Conservation (phyloP, 2,888 invertebrate species). For the Pharmacophagus antenor region DNA sequence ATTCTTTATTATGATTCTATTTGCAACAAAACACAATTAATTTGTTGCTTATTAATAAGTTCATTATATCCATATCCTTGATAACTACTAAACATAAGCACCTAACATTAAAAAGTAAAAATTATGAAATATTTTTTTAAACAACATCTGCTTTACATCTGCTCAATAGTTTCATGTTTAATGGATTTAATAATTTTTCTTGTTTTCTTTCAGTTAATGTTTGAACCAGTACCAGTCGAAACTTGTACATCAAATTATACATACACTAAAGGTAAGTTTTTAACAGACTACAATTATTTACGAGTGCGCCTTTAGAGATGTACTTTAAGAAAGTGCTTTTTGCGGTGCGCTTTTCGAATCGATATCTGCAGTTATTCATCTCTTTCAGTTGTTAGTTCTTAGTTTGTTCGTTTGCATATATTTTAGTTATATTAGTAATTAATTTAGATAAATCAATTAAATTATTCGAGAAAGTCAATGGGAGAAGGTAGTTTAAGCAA, state of each 20-base stretch:
- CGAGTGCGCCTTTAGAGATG: conserved; percentile 13
- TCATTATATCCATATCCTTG: too few relatives aligned
- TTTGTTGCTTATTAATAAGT: too few relatives aligned
- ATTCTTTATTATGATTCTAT: too few relatives aligned
- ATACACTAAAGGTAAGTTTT: conserved; percentile 15
- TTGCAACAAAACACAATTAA: too few relatives aligned
- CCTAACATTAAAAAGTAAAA: too few relatives aligned
- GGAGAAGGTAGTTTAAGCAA: neutral
- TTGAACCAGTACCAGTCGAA: conserved; percentile 52
- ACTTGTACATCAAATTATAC: conserved; percentile 33
- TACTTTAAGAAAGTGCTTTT: conserved; percentile 7
- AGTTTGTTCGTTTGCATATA: neutral
- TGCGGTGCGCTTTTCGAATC: neutral
- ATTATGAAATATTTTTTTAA: too few relatives aligned
- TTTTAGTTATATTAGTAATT: neutral
- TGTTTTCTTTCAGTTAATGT: conserved; percentile 65
- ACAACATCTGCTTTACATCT: too few relatives aligned
- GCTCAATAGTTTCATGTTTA: too few relatives aligned
- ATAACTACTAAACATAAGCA: too few relatives aligned
- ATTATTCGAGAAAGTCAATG: neutral
- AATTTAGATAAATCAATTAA: neutral
- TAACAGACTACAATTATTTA: neutral
- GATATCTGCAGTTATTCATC: too few relatives aligned
- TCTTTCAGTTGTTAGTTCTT: neutral
- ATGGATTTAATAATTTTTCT: conserved; percentile 29